A percentile compares a stretch with the other conserved stretches of the same genome.
These are phyloP conservation scores for Aphidius colemani DNA, from an alignment of 2,888 invertebrate species.

Conservation along the genomic window DNA sequence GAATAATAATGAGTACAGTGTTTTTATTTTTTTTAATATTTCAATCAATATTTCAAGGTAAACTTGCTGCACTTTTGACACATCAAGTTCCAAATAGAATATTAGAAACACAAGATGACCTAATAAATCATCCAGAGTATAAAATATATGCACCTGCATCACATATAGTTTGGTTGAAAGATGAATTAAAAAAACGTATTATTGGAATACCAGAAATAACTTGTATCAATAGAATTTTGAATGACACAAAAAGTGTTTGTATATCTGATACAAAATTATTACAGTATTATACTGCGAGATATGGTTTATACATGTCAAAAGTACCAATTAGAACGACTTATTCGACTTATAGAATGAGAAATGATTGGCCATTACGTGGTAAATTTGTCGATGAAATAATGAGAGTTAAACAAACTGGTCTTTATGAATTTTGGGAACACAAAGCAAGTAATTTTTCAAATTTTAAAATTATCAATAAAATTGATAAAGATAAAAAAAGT, in stretches of 20 bases:
- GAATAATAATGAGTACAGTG: background rate
- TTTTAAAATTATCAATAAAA: too few species aligned
- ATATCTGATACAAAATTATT: background rate
- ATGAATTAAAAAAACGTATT: background rate
- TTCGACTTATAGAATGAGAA: too few species aligned
- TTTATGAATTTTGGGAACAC: too few species aligned
- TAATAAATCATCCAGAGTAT: background rate
- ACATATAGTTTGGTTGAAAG: background rate
- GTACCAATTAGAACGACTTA: too few species aligned
- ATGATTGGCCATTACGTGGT: too few species aligned
- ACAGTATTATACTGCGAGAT: too few species aligned
- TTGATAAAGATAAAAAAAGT: too few species aligned
- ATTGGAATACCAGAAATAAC: background rate
- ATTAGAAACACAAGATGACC: background rate
- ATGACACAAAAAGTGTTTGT: background rate
- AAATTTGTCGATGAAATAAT: too few species aligned
- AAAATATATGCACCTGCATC: background rate
- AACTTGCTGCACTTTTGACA: background rate
- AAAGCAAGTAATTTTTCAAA: too few species aligned
- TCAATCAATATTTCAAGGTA: conserved; percentile 4
- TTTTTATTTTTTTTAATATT: background rate
- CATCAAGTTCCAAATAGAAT: background rate
- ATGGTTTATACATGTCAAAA: too few species aligned
- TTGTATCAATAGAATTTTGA: background rate
- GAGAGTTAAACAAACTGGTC: too few species aligned